phyloP scores from a whole-genome alignment of 1,140 invertebrate genomes.

The Drosophila triauraria region DNA sequence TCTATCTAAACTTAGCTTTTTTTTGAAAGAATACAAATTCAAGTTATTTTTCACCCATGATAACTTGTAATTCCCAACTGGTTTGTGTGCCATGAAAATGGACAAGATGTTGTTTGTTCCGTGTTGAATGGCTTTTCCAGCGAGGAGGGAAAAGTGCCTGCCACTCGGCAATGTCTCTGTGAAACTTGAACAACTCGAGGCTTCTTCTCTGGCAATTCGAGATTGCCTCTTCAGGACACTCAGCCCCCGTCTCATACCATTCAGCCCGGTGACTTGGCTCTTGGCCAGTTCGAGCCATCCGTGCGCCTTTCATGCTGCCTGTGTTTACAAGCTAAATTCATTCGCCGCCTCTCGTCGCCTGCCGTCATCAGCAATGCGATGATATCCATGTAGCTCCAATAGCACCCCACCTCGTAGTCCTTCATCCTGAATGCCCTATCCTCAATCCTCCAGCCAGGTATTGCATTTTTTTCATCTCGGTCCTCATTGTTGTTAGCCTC shows the following conservation, averaged over 20 bases:
- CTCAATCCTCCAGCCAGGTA: slow-evolving; percentile 7
- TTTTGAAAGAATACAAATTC: not conserved
- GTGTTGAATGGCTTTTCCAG: slow-evolving; percentile 14
- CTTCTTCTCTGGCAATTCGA: slow-evolving; percentile 40
- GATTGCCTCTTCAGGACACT: slow-evolving; percentile 36
- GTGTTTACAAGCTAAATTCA: slow-evolving; percentile 55
- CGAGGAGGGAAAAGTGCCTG: slow-evolving; percentile 5
- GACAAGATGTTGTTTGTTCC: slow-evolving; percentile 15
- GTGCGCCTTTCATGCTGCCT: slow-evolving; percentile 48
- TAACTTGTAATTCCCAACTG: slow-evolving; percentile 20
- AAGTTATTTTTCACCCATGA: not conserved
- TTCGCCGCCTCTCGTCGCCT: slow-evolving; percentile 30
- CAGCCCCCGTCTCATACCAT: not conserved
- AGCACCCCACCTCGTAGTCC: not conserved
- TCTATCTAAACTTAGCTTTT: not conserved
- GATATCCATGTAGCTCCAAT: slow-evolving; percentile 27
- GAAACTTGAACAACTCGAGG: slow-evolving; percentile 44
- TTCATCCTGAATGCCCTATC: not conserved
- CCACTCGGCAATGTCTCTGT: slow-evolving; percentile 37
- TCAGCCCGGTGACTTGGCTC: slow-evolving; percentile 26
- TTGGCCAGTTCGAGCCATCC: slow-evolving; percentile 37
- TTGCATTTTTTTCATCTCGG: slow-evolving; percentile 12
- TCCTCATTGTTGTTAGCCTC: slow-evolving; percentile 28
- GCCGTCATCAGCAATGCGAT: slow-evolving; percentile 42
- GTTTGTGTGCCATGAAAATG: slow-evolving; percentile 17